Base-by-base conservation (phyloP, 2,888 invertebrate species). In the Pristionchus arcanus region DNA sequence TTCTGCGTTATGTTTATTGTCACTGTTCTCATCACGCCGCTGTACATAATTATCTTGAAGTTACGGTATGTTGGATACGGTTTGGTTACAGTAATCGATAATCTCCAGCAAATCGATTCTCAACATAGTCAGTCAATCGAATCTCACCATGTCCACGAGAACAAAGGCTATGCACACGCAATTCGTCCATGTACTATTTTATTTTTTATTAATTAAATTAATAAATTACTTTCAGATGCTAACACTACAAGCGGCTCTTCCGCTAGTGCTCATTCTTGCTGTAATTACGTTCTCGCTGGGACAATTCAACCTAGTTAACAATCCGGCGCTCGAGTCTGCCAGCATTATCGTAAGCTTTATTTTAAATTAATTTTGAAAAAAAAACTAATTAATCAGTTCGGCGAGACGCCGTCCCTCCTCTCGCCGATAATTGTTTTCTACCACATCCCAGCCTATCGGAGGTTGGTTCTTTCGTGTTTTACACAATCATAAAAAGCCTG, bases 191-290 rank as follows among this genome's bases (percentile, higher is more conserved):
- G 81, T 81, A 42, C 53, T 25, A 34, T 59, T 28, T n/a, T 81
- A 42, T 49, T 4, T n/a, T 31, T 2, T 37, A n/a, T 49, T 83
- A 15, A 55, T 53, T 83, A 5, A 34, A 25, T 37, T 59, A 59
- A 28, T 28, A 2, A 21, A 31, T 11, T 21, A 21, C 59, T 31
- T 84, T 34, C 68, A 87, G 87, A 68, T 68, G 66, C 68, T 87
- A 28, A 87, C 87, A 21, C 15, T 87, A 11, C 87, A 87, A 87
- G 66, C 87, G 28, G 66, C 53, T 7, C 87, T 87, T 0, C 87
- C 87, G 9, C 31, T 68, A 5, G 28, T 68, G 1, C 28, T 68
- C 15, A 68, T 87, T 7, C 28, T 87, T 7, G 42, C 66, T 1
- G 68, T 68, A 21, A 11, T 68, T 28, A 87, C 68, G 0, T 87